These are phyloP conservation scores for Trididemnum clinides DNA, from an alignment of 23 tunicate genomes.

Conservation along the genomic window DNA sequence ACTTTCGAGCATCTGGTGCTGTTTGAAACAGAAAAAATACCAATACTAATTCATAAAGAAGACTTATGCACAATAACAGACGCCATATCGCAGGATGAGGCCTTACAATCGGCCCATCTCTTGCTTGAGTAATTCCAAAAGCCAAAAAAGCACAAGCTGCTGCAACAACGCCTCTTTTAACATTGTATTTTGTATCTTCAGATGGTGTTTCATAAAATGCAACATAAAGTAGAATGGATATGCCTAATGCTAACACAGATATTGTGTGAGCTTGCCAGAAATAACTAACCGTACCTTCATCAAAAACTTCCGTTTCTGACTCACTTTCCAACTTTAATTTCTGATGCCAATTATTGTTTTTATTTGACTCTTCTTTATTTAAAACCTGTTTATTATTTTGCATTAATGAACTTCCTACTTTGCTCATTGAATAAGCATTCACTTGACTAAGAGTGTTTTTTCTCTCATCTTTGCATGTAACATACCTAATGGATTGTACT, in stretches of 20 bases:
- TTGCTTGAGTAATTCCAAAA: slow-evolving; percentile 82
- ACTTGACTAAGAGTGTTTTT: too few relatives aligned
- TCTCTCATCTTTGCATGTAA: too few relatives aligned
- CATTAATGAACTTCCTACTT: too few relatives aligned
- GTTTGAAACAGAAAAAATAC: slow-evolving; percentile 92
- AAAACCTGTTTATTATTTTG: too few relatives aligned
- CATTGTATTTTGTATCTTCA: slow-evolving; percentile 56
- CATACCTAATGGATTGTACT: too few relatives aligned
- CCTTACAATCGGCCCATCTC: slow-evolving; percentile 89
- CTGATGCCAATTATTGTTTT: too few relatives aligned
- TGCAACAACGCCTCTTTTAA: slow-evolving; percentile 76
- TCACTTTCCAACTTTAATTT: slow-evolving; percentile 27
- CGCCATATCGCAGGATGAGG: slow-evolving; percentile 99
- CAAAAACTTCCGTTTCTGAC: slow-evolving; percentile 75
- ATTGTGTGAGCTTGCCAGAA: slow-evolving; percentile 84
- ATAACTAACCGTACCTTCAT: slow-evolving; percentile 84
- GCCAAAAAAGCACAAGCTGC: slow-evolving; percentile 69
- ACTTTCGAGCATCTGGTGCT: slow-evolving; percentile 58
- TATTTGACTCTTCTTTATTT: too few relatives aligned
- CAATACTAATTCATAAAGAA: slow-evolving; percentile 75
- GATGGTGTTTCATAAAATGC: slow-evolving; percentile 62
- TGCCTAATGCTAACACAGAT: slow-evolving; percentile 50
- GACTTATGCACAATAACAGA: slow-evolving; percentile 58
- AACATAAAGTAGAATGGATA: slow-evolving; percentile 47
- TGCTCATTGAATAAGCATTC: too few relatives aligned